Conservation (phyloP, 2,888 invertebrate genomes). For the Plebejus melissa region DNA sequence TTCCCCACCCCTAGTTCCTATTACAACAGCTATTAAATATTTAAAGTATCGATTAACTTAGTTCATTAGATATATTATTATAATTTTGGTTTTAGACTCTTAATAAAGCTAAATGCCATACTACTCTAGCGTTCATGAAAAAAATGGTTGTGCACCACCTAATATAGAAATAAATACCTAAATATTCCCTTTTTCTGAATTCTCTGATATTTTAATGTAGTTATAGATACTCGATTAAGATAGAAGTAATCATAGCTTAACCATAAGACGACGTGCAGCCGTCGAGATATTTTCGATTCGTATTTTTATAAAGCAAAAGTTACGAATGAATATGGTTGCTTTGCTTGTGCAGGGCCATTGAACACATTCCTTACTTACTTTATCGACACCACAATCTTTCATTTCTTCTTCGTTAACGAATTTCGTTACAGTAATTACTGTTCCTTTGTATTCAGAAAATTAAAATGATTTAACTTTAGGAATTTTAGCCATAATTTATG, state of each 20-base stretch:
- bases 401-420: slow-evolving; percentile 42
- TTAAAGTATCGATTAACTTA: slow-evolving; percentile 52
- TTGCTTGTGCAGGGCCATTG: slow-evolving; percentile 75
- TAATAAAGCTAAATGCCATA: slow-evolving; percentile 70
- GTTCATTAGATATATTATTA: slow-evolving; percentile 57
- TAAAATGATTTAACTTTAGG: slow-evolving; percentile 10
- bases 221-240: slow-evolving; percentile 67
- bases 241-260: slow-evolving; percentile 73
- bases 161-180: slow-evolving; percentile 70
- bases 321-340: slow-evolving; percentile 73
- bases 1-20: slow-evolving; percentile 67
- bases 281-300: slow-evolving; percentile 78
- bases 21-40: slow-evolving; percentile 52
- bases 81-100: slow-evolving; percentile 58
- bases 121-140: slow-evolving; percentile 75
- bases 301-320: slow-evolving; percentile 78
- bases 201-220: slow-evolving; percentile 78
- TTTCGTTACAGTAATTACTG: slow-evolving; percentile 36
- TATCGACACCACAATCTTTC: slow-evolving; percentile 37
- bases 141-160: slow-evolving; percentile 79
- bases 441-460: not conserved
- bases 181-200: slow-evolving; percentile 77
- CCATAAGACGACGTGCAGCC: slow-evolving; percentile 69
- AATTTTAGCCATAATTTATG: slow-evolving; percentile 26
- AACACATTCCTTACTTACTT: slow-evolving; percentile 46